Base-by-base conservation (phyloP, 1,140 invertebrate species). In the Brachionus calyciflorus region DNA sequence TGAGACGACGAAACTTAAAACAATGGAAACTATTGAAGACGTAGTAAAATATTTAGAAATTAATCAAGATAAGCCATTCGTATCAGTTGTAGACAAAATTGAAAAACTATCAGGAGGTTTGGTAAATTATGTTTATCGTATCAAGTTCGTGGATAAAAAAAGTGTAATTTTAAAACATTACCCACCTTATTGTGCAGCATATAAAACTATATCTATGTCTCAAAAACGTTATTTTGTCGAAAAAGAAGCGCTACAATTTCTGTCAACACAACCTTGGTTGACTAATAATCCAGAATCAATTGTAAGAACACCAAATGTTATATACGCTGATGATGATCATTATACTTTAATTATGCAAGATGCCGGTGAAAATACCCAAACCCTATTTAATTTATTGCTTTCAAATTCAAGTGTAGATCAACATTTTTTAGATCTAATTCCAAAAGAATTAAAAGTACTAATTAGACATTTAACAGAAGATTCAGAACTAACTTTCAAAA, bases 291-390 rank as follows among this genome's bases (percentile, higher is more conserved):
- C 69, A 21, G 28, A 51, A 14, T 51, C 69, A 21, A 73, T 37
- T 19, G 51, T 73, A 12, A 9, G 69, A 40, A 55, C 51, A 24
- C 69, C 69, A 33, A 73, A 73, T 12, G 9, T 73, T 12, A 10
- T 73, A 3, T 30, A 30, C 24, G 24, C 44, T 33, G 46, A 73
- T 24, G 69, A 73, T 30, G 17, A 19, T 5, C 7, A 44, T 40
- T 55, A 14, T 41, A 30, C 51, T 9, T 51, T 73, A 19, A 73
- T 73, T n/a, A 73, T 73, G 69, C 19, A 73, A 55, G 69, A 73
- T 41, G 69, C 46, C 1, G 69, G 69, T 9, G 46, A 73, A 19
- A 70, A 70, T 1, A 21, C 24, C n/a, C 33, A 73, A 12, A 73
- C 46, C 3, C 24, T 73, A 12, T 73, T 73, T 30, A 33, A 73